Base-by-base conservation (phyloP, 2,113 vertebrate genomes). In the Corapipo altera region DNA sequence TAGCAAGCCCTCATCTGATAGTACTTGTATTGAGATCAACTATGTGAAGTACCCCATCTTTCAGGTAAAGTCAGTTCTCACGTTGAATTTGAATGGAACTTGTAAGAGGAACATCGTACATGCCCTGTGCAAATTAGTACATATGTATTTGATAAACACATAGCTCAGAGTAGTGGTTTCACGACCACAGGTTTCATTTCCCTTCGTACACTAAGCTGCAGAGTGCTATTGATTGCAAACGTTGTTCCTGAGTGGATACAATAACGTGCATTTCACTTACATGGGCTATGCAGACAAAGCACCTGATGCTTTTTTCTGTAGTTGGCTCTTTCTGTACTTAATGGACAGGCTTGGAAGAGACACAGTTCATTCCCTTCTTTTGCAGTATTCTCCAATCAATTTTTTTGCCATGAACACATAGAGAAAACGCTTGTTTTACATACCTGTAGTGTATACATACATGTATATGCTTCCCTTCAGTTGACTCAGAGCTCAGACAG, bases 31-130 rank as follows among this genome's bases (percentile, higher is more conserved):
- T 94, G 99, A 99, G 98, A 99, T 99, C 83, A 99, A 99, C 96
- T 99, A 99, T 17, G 99, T 99, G 94, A 99, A 99, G 98, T 99
- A 99, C 95, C 99, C 99, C 94, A 99, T 99, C 95, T 99, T 99
- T 74, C 99, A 99, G 99, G 99, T 99, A 98, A 97, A 84, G 39
- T 71, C 76, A 81, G 52, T 87, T 51, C 52, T 69, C 23, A 22
- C 16, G 1, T 6, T 49, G 48, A 51, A 70, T 89, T 89, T 84
- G 41, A 88, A 75, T 76, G 82, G 57, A 81, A 57, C 75, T 28
- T 73, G 48, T 70, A 51, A 32, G 48, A 85, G 27, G 35, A 91
- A 8, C 51, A 39, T 64, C 1, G 0, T 62, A 70, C 15, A 8
- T 84, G 64, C 64, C 57, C 57, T 71, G 27, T 64, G 66, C 51